Evolutionary conservation across 1,140 invertebrate species (phyloP).

Genomic region (Hyposmocoma kahamanoa): DNA sequence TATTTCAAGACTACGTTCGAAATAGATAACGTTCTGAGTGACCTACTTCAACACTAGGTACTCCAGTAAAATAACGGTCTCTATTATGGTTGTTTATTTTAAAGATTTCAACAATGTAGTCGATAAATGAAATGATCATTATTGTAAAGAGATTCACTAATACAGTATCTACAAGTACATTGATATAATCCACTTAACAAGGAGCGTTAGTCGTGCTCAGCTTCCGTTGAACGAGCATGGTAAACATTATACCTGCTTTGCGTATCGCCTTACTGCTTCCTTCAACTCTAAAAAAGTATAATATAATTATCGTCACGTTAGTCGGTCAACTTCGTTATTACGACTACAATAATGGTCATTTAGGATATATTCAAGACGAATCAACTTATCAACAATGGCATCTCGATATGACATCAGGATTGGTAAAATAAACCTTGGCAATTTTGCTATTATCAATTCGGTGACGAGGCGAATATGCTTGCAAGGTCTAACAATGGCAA

Average conservation of each 20-base stretch:
- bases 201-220: not conserved
- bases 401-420: not conserved
- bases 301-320: not conserved
- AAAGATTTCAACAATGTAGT: too few relatives aligned
- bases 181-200: too few relatives aligned
- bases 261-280: not conserved
- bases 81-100: too few relatives aligned
- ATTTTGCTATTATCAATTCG: not conserved
- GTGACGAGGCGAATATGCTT: too few relatives aligned
- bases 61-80: too few relatives aligned
- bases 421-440: not conserved
- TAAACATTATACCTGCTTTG: not conserved
- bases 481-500: not conserved
- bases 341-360: not conserved
- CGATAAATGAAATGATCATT: too few relatives aligned
- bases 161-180: too few relatives aligned
- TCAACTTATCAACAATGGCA: not conserved
- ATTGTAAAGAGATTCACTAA: too few relatives aligned
- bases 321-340: not conserved
- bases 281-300: constrained; percentile 2
- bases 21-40: too few relatives aligned
- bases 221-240: constrained; percentile 4
- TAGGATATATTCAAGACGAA: not conserved
- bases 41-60: too few relatives aligned
- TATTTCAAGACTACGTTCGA: too few relatives aligned